A percentile compares a stretch with the other conserved stretches of the same genome.
These are phyloP conservation scores for Rhizoglyphus robini DNA, from an alignment of 1,140 invertebrate genomes.

Conservation along the genomic window DNA sequence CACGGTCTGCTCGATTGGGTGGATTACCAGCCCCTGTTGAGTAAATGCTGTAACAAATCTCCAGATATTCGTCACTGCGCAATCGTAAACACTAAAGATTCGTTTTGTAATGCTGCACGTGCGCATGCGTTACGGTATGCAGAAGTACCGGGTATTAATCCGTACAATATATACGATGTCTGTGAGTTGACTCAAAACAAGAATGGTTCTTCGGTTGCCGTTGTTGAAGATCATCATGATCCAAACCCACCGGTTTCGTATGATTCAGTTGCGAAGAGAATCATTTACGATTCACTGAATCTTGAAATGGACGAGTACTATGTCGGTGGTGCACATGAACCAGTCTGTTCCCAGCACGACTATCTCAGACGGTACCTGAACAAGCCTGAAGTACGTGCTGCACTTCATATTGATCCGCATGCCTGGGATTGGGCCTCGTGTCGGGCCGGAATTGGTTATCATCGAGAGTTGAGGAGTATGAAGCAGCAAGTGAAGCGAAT, in stretches of 20 bases:
- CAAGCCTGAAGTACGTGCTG: conserved; percentile 31
- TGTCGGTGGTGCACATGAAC: conserved; percentile 20
- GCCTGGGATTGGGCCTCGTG: neutral
- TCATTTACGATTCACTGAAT: neutral
- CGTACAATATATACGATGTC: conserved; percentile 34
- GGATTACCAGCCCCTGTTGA: neutral
- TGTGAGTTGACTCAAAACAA: conserved; percentile 24
- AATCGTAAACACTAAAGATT: conserved; percentile 1
- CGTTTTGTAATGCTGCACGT: neutral
- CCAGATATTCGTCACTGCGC: conserved; percentile 11
- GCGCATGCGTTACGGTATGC: conserved; percentile 27
- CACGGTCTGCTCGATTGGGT: conserved; percentile 37
- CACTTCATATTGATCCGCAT: conserved; percentile 34
- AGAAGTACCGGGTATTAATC: no score
- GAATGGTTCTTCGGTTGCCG: neutral
- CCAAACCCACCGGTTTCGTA: neutral
- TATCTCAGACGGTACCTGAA: conserved; percentile 33
- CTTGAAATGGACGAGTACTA: neutral
- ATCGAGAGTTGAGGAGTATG: conserved; percentile 30
- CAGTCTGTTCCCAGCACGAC: conserved; percentile 34
- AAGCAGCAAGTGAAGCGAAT: conserved; percentile 29
- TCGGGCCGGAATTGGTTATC: conserved; percentile 27
- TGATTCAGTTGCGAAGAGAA: neutral
- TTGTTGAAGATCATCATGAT: no score
- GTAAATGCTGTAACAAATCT: conserved; percentile 3